Evolutionary conservation across 1,140 invertebrate genomes (phyloP), one percentile per base, ranked within the genome.

Genomic region (Drosophila elegans): DNA sequence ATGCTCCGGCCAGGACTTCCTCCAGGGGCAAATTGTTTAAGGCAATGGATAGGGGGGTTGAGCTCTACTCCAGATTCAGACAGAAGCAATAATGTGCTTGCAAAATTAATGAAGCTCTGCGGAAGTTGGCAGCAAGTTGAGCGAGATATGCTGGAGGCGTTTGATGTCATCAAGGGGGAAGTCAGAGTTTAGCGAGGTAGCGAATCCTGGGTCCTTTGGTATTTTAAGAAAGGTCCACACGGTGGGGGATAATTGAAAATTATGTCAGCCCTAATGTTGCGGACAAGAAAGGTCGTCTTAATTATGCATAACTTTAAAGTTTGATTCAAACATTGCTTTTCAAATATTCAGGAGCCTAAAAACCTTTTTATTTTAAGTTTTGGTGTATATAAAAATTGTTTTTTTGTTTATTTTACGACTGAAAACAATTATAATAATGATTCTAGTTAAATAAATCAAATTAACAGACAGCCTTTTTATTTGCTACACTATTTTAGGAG

Each of bases 41-140:
- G n/a, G 0, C 11, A n/a, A 25, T 39, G 29, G 12, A 16, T 2
- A 10, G 32, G 12, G 44, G 27, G 39, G 16, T 21, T 59, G 57
- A 52, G 44, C 25, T 10, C 44, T 46, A 21, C 34, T 57, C 38
- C 25, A 46, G 60, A 66, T 36, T 72, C 77, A 57, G 69, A 72
- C 76, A 78, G 63, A 68, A 67, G 61, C 48, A 53, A 88, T 86
- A 85, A 85, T 85, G 71, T 80, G 49, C 73, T 46, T 63, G 57
- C 56, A 77, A 77, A 77, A 77, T 77, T 77, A 77, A 77, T 77
- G 74, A 77, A 77, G 74, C 64, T 51, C 51, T 61, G 9, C 44
- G 55, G 51, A 68, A 76, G 68, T 67, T 56, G 51, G 42, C 64
- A 48, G 71, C 46, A 76, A 76, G 53, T 44, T 66, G 53, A 36